These are phyloP conservation scores for Nipponia nippon DNA, from an alignment of 2,113 vertebrate genomes.

Conservation along the genomic window DNA sequence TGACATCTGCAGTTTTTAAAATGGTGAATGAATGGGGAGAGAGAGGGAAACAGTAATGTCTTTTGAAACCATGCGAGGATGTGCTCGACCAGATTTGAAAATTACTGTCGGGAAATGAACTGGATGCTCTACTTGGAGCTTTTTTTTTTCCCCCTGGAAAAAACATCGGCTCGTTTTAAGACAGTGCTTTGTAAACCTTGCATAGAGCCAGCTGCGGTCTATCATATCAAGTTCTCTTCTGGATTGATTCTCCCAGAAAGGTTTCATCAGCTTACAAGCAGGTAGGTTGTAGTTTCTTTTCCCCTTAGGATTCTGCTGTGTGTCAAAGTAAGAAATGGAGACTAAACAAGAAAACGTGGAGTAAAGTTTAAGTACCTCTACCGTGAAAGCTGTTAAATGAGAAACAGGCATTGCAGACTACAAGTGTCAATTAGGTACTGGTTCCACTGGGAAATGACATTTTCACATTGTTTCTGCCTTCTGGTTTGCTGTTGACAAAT, in stretches of 20 bases:
- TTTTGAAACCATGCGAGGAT: not conserved
- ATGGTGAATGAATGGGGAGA: not conserved
- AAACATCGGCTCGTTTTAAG: not conserved
- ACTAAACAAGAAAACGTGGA: constrained; percentile 33
- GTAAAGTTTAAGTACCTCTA: constrained; percentile 19
- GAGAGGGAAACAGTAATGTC: not conserved
- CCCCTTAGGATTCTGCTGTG: constrained; percentile 14
- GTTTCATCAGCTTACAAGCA: constrained; percentile 34
- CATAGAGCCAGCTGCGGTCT: not conserved
- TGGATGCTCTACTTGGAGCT: not conserved
- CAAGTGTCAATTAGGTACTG: constrained; percentile 22
- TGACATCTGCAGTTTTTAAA: not conserved
- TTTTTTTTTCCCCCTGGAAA: not conserved
- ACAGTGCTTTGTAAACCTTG: not conserved
- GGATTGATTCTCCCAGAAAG: constrained; percentile 43
- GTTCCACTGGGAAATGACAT: constrained; percentile 36
- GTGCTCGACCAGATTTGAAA: not conserved
- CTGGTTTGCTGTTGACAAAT: constrained; percentile 18
- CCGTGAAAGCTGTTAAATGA: constrained; percentile 28
- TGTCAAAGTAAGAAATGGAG: constrained; percentile 43
- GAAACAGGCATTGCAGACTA: constrained; percentile 19
- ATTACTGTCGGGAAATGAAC: not conserved
- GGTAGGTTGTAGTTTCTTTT: constrained; percentile 7
- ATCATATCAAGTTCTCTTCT: not conserved
- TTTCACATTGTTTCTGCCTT: constrained; percentile 35